Evolutionary conservation across 1,140 invertebrate genomes (phyloP), one percentile per base, ranked within the genome.

Genomic region (Trichogramma pretiosum): DNA sequence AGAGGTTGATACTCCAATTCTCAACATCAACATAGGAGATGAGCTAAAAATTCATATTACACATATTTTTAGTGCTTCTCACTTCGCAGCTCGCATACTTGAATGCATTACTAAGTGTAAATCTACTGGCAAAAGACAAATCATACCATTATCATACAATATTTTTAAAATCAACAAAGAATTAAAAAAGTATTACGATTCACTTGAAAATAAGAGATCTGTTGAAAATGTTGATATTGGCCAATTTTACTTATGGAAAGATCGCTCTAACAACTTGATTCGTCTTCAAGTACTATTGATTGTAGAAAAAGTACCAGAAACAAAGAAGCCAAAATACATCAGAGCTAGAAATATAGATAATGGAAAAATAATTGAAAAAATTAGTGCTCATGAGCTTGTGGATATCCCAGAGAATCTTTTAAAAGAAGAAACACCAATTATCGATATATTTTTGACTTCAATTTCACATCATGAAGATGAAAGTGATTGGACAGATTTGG

Each of bases 381-480:
- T 63, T 41, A 39, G 52, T 47, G 65, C 69, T 10, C 42, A 47
- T 35, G 44, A 41, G 10, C 52, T 72, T 10, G 50, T 64, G 34
- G 49, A 67, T 22, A 45, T 72, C 1, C 60, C 63, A 16, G 48
- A 65, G 30, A 49, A 67, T 43, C 52, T 70, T 18, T 24, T 36
- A 7, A 50, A 60, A 18, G 48, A 48, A 28, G 56, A 58, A 28
- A 45, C 56, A 0, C 54, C 64, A 36, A 56, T 64, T n/a, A 28
- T 69, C 0, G 67, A 72, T 50, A 47, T 68, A 42, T 68, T 62
- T 53, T 35, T 72, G 36, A 39, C 52, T 34, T 54, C 53, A 30
- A 50, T 72, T 42, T 37, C 44, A 17, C 67, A 68, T 17, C 62
- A 48, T 32, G 70, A 72, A 42, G 26, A 67, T 11, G 68, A 72